Conservation (phyloP, 53 echinoderm and acorn worm genomes). For the Stichopus horrens region DNA sequence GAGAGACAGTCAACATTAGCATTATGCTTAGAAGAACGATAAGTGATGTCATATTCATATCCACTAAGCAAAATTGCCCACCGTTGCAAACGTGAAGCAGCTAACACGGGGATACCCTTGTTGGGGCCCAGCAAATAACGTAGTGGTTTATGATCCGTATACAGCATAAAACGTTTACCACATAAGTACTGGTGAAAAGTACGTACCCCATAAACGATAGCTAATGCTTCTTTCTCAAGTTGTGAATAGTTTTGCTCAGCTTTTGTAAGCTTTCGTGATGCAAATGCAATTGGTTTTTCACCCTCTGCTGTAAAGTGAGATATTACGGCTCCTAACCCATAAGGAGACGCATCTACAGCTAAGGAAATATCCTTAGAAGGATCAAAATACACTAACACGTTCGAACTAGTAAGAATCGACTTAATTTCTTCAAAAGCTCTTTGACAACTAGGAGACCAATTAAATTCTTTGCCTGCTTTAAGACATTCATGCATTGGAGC, state of each 20-base stretch:
- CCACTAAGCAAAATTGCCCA: conserved; percentile 29
- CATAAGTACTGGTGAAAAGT: conserved; percentile 47
- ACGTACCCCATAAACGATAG: conserved; percentile 46
- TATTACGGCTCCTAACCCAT: conserved; percentile 43
- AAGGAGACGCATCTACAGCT: conserved; percentile 40
- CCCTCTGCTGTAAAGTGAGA: neutral
- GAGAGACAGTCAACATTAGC: conserved; percentile 40
- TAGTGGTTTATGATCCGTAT: conserved; percentile 53
- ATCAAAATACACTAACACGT: conserved; percentile 21
- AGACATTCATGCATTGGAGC: neutral
- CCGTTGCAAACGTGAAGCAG: conserved; percentile 43
- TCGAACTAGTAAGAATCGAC: neutral
- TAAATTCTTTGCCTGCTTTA: neutral
- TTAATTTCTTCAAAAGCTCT: conserved; percentile 23
- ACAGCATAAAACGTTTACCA: conserved; percentile 51
- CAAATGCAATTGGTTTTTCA: conserved; percentile 46
- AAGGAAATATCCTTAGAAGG: conserved; percentile 4
- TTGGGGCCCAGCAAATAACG: conserved; percentile 30
- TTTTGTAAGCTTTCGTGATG: conserved; percentile 39
- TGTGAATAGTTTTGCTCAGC: conserved; percentile 45
- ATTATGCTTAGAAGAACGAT: conserved; percentile 35
- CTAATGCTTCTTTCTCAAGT: conserved; percentile 50
- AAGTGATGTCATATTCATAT: conserved; percentile 40
- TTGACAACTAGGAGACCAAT: conserved; percentile 6
- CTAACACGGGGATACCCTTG: conserved; percentile 23